Evolutionary conservation across 2,888 invertebrate species (phyloP).

Genomic region (Dicyrtoma fusca): DNA sequence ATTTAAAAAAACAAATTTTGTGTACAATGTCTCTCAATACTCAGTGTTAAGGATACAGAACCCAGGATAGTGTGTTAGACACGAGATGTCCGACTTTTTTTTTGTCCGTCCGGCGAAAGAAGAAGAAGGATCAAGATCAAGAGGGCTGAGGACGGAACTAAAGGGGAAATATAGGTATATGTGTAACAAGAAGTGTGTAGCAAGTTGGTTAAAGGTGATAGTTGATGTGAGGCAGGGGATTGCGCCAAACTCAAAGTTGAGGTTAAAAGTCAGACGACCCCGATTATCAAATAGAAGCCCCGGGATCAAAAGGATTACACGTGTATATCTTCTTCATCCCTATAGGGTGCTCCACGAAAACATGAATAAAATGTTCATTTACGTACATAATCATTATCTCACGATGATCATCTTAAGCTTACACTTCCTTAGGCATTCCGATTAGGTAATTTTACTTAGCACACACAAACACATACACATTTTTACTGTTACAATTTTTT

Average conservation of each 20-base stretch:
- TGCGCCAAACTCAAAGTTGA: neutral
- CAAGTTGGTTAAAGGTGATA: too few relatives aligned
- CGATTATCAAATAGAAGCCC: slow-evolving; percentile 33
- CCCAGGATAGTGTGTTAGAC: too few relatives aligned
- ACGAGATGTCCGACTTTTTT: neutral
- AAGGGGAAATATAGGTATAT: too few relatives aligned
- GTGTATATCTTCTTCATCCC: slow-evolving; percentile 17
- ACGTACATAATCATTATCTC: slow-evolving; percentile 17
- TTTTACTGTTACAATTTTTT: slow-evolving; percentile 28
- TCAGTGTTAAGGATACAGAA: neutral
- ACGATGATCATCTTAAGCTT: slow-evolving; percentile 8
- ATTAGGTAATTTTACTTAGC: slow-evolving; percentile 8
- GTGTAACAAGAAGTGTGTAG: too few relatives aligned
- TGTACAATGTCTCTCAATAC: neutral
- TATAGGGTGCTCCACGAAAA: slow-evolving; percentile 20
- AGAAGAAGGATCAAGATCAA: too few relatives aligned
- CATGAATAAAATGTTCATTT: neutral
- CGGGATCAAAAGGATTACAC: slow-evolving; percentile 27
- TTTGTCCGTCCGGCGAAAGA: too few relatives aligned
- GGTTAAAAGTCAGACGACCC: slow-evolving; percentile 37
- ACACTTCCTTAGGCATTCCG: slow-evolving; percentile 12
- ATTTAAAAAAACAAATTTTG: too few relatives aligned
- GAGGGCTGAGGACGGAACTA: too few relatives aligned
- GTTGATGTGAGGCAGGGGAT: neutral
- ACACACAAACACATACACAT: neutral